A percentile compares a stretch with the other conserved stretches of the same genome.
Conservation (phyloP, 2,113 vertebrate species). For the Abramis brama region DNA sequence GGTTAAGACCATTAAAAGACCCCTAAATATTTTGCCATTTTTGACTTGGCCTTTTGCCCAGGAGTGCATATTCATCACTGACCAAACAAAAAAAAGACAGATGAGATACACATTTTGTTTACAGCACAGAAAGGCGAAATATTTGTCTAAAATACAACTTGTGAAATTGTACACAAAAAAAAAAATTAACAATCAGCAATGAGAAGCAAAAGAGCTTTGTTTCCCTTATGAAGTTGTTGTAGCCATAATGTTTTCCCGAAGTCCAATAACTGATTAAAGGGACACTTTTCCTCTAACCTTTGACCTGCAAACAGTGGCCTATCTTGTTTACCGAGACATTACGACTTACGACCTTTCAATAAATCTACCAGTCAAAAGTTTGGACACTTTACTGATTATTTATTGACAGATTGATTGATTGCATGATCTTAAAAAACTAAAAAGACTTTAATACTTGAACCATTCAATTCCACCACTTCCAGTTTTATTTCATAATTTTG, state of each 20-base stretch:
- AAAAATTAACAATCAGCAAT: neutral
- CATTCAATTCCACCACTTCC: neutral
- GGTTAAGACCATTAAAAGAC: no score
- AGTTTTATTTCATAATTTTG: neutral
- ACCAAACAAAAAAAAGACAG: no score
- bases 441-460: neutral
- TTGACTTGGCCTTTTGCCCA: no score
- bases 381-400: neutral
- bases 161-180: no score
- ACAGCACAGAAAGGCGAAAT: no score
- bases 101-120: no score
- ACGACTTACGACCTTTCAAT: neutral
- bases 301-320: neutral
- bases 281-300: neutral
- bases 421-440: neutral
- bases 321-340: neutral
- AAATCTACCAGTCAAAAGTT: neutral
- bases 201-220: neutral
- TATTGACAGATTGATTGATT: no score
- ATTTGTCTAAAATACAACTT: no score
- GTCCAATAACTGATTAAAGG: neutral
- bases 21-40: no score
- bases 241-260: neutral
- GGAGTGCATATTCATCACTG: no score
- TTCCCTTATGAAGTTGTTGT: neutral